Conservation (phyloP, 2,888 invertebrate genomes). For the Diadromus collaris region DNA sequence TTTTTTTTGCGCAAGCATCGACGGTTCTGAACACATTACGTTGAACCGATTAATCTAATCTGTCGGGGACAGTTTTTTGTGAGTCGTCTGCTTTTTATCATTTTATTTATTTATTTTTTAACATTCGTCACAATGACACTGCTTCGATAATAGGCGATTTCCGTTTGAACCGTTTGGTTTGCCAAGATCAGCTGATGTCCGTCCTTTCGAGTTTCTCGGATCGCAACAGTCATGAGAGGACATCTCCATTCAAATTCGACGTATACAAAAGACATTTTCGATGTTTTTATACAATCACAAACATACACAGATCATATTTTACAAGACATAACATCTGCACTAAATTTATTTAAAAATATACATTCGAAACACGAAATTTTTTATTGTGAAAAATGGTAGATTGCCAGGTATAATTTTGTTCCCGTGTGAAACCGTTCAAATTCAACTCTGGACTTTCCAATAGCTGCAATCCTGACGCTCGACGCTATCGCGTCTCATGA, state of each 20-base stretch:
- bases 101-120: background rate
- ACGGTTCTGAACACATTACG: background rate
- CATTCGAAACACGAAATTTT: too few species aligned
- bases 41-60: slow-evolving; percentile 13
- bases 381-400: too few species aligned
- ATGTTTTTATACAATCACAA: too few species aligned
- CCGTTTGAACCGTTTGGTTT: background rate
- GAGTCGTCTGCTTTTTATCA: background rate
- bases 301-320: too few species aligned
- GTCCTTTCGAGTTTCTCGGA: background rate
- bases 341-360: too few species aligned
- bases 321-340: too few species aligned
- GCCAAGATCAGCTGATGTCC: background rate
- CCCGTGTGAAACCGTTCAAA: background rate
- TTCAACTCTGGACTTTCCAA: slow-evolving; percentile 6
- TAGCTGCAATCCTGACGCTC: background rate
- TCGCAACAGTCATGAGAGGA: too few species aligned
- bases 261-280: too few species aligned
- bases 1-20: slow-evolving; percentile 7
- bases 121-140: background rate
- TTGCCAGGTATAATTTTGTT: background rate
- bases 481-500: slow-evolving; percentile 27
- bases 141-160: background rate
- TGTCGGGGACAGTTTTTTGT: slow-evolving; percentile 4
- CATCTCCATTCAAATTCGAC: too few species aligned